phyloP scores from a whole-genome alignment of 1,140 invertebrate genomes.

The Drosophila simulans region DNA sequence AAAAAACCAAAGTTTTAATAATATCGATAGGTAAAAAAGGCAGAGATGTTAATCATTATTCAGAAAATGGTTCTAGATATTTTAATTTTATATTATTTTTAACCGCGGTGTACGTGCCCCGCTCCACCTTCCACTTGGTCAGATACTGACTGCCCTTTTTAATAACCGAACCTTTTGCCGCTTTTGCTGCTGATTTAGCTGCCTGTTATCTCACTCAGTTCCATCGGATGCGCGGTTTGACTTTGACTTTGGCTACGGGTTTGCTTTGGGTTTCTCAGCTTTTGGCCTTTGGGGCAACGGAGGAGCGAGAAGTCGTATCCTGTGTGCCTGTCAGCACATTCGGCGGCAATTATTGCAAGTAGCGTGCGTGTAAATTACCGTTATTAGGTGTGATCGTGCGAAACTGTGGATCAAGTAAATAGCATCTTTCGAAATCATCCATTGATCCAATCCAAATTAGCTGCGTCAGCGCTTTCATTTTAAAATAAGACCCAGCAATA shows the following conservation, averaged over 20 bases:
- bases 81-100: neutral
- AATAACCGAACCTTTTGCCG: slow-evolving; percentile 63
- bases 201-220: slow-evolving; percentile 77
- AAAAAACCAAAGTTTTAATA: too few species aligned
- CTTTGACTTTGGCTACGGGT: slow-evolving; percentile 36
- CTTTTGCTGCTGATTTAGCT: slow-evolving; percentile 33
- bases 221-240: slow-evolving; percentile 63
- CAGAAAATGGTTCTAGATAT: neutral
- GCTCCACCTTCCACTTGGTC: slow-evolving; percentile 11
- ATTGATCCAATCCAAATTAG: neutral
- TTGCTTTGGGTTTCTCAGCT: slow-evolving; percentile 7
- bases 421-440: slow-evolving; percentile 19
- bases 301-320: slow-evolving; percentile 47
- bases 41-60: too few species aligned
- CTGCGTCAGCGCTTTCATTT: slow-evolving; percentile 54
- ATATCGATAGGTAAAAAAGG: too few species aligned
- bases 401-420: slow-evolving; percentile 24
- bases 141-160: slow-evolving; percentile 66
- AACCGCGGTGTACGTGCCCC: slow-evolving; percentile 13
- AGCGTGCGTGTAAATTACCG: slow-evolving; percentile 83
- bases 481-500: neutral
- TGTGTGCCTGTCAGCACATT: slow-evolving; percentile 58
- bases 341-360: slow-evolving; percentile 67
- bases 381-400: slow-evolving; percentile 84
- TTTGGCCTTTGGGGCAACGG: slow-evolving; percentile 26